Base-by-base conservation (phyloP, 2,888 invertebrate species). In the Antheraea yamamai region DNA sequence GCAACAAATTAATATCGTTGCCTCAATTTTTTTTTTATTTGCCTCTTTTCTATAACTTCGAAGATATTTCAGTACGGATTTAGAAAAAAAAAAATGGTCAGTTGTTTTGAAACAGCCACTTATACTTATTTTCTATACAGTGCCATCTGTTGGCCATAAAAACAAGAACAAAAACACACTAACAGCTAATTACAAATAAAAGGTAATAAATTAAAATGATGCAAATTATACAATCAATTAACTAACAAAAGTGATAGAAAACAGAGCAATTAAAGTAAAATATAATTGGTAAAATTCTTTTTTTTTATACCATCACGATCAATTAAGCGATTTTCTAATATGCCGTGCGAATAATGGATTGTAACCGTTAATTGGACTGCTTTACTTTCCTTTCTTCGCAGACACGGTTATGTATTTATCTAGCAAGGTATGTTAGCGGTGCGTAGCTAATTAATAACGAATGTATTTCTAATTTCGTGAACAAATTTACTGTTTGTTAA, bases 301-400 rank as follows among this genome's bases (percentile, higher is more conserved):
- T 55, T 73, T 23, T 74, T 73, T 52, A 18, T 20, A 73, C 72
- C 72, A 78, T 66, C 76, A 74, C 75, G 72, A 77, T 75, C 64
- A 77, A 76, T 68, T 68, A 35, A 68, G 16, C 18, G 35, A 14
- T 18, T 82, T 82, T 82, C 84, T 83, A 84, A 76, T 79, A 75
- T 82, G 1, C 81, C 82, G 82, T 82, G 82, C 52, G 2, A 35
- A 35, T 68, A 68, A 20, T 26, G 35, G 58, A 71, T 30, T 47
- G 71, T 47, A 64, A 30, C 78, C 78, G 79, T 79, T 80, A 79
- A 81, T 80, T 75, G 76, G 23, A 64, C 64, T 75, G 81, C 82
- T 82, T 81, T 81, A 79, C 79, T 80, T 79, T 81, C 81, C 83
- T 78, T 78, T 73, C 64, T 71, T n/a, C 8, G 35, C 68, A 74